phyloP scores from a whole-genome alignment of 2,797 vertebrate species.

The Chiroxiphia lanceolata region DNA sequence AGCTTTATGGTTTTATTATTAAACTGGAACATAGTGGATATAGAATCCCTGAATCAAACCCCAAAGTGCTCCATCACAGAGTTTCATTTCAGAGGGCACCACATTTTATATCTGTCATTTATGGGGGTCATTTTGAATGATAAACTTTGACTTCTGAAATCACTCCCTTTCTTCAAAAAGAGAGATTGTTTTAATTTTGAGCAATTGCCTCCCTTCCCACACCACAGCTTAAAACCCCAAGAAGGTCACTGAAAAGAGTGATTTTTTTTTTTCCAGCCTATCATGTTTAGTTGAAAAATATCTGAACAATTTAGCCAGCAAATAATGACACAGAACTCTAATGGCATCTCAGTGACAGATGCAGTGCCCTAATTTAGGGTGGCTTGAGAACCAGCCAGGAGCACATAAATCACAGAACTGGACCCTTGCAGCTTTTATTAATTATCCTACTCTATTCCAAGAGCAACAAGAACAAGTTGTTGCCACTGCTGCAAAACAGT shows the following conservation, averaged over 20 bases:
- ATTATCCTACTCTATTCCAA: not conserved
- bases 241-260: not conserved
- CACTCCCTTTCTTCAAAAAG: constrained; percentile 20
- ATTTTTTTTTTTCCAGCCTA: not conserved
- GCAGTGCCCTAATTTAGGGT: not conserved
- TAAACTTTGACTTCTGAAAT: constrained; percentile 25
- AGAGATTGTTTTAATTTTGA: constrained; percentile 50
- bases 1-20: constrained; percentile 31
- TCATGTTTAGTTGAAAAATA: not conserved
- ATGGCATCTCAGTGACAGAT: not conserved
- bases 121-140: not conserved
- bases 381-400: not conserved
- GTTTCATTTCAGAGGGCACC: constrained; percentile 27
- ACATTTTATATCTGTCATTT: constrained; percentile 17
- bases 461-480: not conserved
- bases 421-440: not conserved
- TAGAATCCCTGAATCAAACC: constrained; percentile 31
- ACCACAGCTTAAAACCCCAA: not conserved
- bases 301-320: not conserved
- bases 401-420: not conserved
- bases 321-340: not conserved
- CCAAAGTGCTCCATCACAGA: not conserved
- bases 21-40: not conserved
- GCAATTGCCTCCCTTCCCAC: not conserved
- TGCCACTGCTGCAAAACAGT: not conserved